phyloP scores from a whole-genome alignment of 1,140 invertebrate genomes.

The Lepidurus apus region DNA sequence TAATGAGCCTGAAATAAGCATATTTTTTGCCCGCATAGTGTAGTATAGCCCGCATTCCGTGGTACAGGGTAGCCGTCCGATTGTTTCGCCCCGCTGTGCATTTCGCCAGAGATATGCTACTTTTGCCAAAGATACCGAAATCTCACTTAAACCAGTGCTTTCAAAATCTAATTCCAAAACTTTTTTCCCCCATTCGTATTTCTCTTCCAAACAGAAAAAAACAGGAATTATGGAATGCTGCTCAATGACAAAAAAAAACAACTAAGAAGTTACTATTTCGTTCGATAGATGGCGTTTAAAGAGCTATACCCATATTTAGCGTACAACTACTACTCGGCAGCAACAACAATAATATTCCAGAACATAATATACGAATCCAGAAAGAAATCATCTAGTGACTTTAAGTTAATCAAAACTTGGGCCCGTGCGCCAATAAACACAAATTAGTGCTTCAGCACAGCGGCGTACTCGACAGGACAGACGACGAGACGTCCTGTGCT shows the following conservation, averaged over 20 bases:
- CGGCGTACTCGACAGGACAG: too few relatives aligned
- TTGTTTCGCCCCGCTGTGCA: conserved; percentile 43
- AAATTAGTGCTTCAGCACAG: too few relatives aligned
- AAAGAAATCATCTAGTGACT: too few relatives aligned
- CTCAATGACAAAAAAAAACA: background rate
- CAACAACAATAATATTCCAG: too few relatives aligned
- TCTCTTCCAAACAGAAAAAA: conserved; percentile 57
- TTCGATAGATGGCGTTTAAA: too few relatives aligned
- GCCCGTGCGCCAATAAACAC: too few relatives aligned
- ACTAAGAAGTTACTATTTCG: too few relatives aligned
- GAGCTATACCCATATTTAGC: too few relatives aligned
- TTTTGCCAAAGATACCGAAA: conserved; percentile 45
- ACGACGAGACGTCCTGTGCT: too few relatives aligned
- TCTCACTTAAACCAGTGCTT: conserved; percentile 48
- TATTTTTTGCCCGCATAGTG: conserved; percentile 55
- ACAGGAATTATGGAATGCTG: background rate
- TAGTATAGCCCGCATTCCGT: conserved; percentile 62
- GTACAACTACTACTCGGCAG: too few relatives aligned
- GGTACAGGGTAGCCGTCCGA: conserved; percentile 55
- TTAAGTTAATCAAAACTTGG: too few relatives aligned
- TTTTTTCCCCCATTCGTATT: conserved; percentile 70
- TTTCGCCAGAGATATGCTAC: conserved; percentile 58
- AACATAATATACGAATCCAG: too few relatives aligned
- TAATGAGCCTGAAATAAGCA: conserved; percentile 61
- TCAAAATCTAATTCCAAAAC: conserved; percentile 45